phyloP scores from a whole-genome alignment of 1,140 invertebrate species.

The Zaprionus vittiger region DNA sequence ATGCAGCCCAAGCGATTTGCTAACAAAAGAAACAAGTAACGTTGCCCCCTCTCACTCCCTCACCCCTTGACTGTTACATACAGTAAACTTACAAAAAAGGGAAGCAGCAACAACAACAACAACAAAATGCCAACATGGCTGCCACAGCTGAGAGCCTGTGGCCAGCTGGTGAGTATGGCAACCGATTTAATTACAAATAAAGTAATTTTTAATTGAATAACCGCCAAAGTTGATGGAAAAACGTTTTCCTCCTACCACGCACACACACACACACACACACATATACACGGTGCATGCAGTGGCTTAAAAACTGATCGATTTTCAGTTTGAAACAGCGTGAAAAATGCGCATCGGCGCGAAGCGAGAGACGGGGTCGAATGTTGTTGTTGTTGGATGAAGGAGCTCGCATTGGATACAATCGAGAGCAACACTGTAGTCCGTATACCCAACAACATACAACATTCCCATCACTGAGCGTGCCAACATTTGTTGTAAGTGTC shows the following conservation, averaged over 20 bases:
- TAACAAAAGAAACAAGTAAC: conserved; percentile 60
- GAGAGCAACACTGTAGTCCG: neutral
- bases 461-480: conserved; percentile 56
- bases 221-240: conserved; percentile 79
- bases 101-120: neutral
- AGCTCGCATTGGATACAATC: conserved; percentile 18
- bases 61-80: neutral
- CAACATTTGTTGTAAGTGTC: conserved; percentile 50
- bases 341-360: conserved; percentile 50
- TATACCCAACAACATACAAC: conserved; percentile 53
- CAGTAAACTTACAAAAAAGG: neutral
- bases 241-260: conserved; percentile 35
- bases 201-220: conserved; percentile 84
- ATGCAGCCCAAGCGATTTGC: conserved; percentile 71
- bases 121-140: conserved; percentile 40
- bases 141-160: conserved; percentile 36
- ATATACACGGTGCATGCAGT: neutral
- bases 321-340: conserved; percentile 48
- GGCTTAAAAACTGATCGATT: conserved; percentile 65
- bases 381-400: conserved; percentile 2
- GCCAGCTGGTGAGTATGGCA: conserved; percentile 40
- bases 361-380: neutral
- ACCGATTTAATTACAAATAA: conserved; percentile 84
- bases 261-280: conserved; percentile 23
- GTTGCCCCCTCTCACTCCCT: neutral